Evolutionary conservation across 2,888 invertebrate species (phyloP).

Genomic region (Creontiades dilutus): DNA sequence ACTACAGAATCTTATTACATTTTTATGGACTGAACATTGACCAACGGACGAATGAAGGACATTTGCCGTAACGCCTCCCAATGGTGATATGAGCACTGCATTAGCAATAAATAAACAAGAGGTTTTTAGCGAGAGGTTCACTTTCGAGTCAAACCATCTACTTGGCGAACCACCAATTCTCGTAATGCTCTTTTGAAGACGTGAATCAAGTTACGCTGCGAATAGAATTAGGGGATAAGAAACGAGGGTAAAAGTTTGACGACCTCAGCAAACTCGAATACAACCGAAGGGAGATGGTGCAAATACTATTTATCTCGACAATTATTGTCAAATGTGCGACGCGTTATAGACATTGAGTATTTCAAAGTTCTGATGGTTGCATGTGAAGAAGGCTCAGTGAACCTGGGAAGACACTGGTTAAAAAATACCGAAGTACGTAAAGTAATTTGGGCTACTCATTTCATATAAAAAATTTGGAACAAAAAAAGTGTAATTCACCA

Average conservation of each 20-base stretch:
- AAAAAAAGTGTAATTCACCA: no score
- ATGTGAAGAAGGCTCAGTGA: no score
- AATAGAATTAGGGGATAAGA: conserved; percentile 54
- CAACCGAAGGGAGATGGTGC: background rate
- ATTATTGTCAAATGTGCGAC: no score
- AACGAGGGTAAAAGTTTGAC: conserved; percentile 50
- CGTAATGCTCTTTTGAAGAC: conserved; percentile 38
- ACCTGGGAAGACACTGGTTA: no score
- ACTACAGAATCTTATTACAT: no score
- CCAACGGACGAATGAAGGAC: no score
- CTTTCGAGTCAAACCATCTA: conserved; percentile 39
- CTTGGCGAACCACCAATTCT: conserved; percentile 26
- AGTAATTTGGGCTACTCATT: no score
- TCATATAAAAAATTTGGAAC: no score
- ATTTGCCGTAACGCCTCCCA: background rate
- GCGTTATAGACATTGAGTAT: no score
- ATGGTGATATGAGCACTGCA: conserved; percentile 16
- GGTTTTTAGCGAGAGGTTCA: conserved; percentile 29
- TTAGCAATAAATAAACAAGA: conserved; percentile 33
- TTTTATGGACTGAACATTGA: no score
- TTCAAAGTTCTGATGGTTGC: no score
- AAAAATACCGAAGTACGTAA: no score
- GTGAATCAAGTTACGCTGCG: conserved; percentile 65
- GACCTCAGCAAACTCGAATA: conserved; percentile 28
- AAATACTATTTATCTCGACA: background rate